Evolutionary conservation across 2,113 vertebrate species (phyloP), one percentile per base, ranked within the genome.

Genomic region (Elaphurus davidianus): DNA sequence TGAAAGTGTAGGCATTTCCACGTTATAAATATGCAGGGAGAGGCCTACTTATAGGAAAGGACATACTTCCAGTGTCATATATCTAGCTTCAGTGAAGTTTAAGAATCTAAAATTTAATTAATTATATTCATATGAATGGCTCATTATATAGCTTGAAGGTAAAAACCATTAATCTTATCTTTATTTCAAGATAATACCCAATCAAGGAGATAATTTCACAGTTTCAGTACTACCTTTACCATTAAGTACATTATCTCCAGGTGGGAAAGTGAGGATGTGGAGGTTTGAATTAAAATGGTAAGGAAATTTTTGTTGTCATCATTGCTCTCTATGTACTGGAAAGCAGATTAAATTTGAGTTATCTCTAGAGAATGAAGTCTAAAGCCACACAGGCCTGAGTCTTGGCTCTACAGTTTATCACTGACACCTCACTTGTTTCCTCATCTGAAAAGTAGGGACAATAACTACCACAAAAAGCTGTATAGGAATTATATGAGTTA

Each of bases 61-160:
- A 36, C 28, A 57, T 50, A 7, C 17, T 76, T 36, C 16, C 30
- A 96, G 4, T 54, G 47, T 85, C 50, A 33, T 87, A 33, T 54
- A 17, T 93, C 71, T 64, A 92, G 25, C n/a, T 50, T 62, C 57
- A 95, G 14, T 91, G 57, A 92, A 71, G 47, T 91, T 74, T 81
- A 89, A 95, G 7, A 64, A 95, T 71, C 47, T 60, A 87, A 97
- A 55, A 40, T 57, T n/a, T 88, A 55, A 91, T 97, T 92, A 43
- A 16, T 95, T 92, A 30, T 94, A 90, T 87, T 67, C 93, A 71
- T 91, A 86, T 90, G 30, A 90, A 52, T 54, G 8, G 14, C n/a
- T 78, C 7, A 64, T 96, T 87, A 89, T 55, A 84, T 30, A 91
- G 59, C 25, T 81, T 55, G 84, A 87, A 95, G 25, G 55, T 87